A percentile compares a stretch with the other conserved stretches of the same genome.
These are phyloP conservation scores for Trichosurus vulpecula DNA, from an alignment of 2,797 vertebrate genomes.

Conservation along the genomic window DNA sequence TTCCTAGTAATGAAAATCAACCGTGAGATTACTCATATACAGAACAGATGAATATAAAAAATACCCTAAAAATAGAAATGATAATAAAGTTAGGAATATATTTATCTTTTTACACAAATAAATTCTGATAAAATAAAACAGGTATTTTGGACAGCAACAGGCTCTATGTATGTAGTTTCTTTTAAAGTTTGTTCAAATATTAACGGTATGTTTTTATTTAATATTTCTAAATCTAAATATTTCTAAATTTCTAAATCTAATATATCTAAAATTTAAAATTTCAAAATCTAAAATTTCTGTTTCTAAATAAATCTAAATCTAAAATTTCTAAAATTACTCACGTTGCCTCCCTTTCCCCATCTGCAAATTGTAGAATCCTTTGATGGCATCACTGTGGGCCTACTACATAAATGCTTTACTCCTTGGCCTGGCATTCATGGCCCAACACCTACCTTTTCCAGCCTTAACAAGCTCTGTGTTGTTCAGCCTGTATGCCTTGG, in stretches of 20 bases:
- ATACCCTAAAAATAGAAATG: not conserved
- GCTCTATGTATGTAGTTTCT: not conserved
- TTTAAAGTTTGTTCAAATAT: not conserved
- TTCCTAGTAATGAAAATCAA: not conserved
- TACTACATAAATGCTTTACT: not conserved
- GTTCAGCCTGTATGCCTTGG: not conserved
- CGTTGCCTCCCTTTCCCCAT: not conserved
- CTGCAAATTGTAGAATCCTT: not conserved
- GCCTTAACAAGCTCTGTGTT: not conserved
- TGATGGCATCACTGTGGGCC: not conserved
- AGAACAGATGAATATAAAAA: not conserved
- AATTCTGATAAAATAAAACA: not conserved
- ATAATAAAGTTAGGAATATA: not conserved
- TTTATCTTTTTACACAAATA: not conserved
- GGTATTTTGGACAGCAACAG: not conserved
- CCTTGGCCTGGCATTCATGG: not conserved
- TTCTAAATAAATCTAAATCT: too few relatives aligned
- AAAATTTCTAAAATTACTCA: not conserved
- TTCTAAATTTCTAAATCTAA: too few relatives aligned
- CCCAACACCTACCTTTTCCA: not conserved
- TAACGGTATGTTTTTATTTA: not conserved
- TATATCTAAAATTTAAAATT: too few relatives aligned
- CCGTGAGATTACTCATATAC: not conserved
- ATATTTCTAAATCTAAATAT: not conserved
- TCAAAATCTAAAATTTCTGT: too few relatives aligned